Evolutionary conservation across 2,888 invertebrate species (phyloP).

Genomic region (Callyntrura guangdongensis): DNA sequence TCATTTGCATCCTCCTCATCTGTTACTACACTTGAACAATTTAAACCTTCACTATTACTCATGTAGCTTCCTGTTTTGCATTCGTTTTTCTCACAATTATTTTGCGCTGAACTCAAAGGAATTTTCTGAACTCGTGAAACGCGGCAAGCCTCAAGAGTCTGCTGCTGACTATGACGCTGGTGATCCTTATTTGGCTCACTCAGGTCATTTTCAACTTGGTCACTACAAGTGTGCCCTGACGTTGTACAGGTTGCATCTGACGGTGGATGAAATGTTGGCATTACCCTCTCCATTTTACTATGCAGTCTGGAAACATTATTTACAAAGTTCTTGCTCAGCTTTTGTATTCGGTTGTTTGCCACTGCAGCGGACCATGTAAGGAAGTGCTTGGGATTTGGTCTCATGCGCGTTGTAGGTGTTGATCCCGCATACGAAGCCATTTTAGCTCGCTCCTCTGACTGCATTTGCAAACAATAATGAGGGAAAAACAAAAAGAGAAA

Average conservation of each 20-base stretch:
- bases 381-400: conserved; percentile 83
- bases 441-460: conserved; percentile 90
- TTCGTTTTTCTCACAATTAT: conserved; percentile 72
- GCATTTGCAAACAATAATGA: conserved; percentile 89
- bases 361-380: conserved; percentile 84
- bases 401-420: conserved; percentile 70
- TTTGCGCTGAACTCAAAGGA: conserved; percentile 65
- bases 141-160: conserved; percentile 46
- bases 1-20: conserved; percentile 61
- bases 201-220: conserved; percentile 69
- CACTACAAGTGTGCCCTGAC: conserved; percentile 44
- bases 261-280: conserved; percentile 74
- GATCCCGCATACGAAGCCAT: conserved; percentile 78
- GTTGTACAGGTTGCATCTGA: conserved; percentile 3
- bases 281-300: conserved; percentile 82
- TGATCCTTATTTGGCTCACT: conserved; percentile 66
- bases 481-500: conserved; percentile 47
- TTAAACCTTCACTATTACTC: conserved; percentile 66
- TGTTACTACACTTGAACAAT: conserved; percentile 54
- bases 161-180: not conserved
- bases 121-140: conserved; percentile 65
- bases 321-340: conserved; percentile 83
- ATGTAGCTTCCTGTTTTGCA: conserved; percentile 71
- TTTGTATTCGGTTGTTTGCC: conserved; percentile 83
- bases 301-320: conserved; percentile 83